phyloP scores from a whole-genome alignment of 2,797 vertebrate species.

The Propithecus deckenii region DNA sequence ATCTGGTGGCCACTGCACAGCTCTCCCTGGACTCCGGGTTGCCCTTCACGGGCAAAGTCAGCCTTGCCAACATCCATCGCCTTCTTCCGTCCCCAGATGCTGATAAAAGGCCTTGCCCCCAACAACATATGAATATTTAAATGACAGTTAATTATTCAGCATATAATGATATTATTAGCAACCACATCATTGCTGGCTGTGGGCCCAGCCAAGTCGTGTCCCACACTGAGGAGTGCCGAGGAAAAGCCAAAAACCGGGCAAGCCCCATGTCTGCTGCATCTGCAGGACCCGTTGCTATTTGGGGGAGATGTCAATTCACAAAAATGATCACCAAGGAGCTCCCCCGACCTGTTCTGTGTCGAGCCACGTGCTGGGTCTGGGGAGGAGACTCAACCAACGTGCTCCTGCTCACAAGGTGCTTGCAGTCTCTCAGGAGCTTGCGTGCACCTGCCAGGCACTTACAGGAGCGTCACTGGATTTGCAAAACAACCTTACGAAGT shows the following conservation, averaged over 20 bases:
- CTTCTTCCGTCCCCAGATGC: conserved; percentile 83
- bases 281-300: neutral
- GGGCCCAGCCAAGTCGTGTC: conserved; percentile 61
- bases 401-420: neutral
- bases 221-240: conserved; percentile 15
- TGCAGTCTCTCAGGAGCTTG: neutral
- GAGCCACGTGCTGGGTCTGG: neutral
- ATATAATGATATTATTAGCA: conserved; percentile 81
- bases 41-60: conserved; percentile 83
- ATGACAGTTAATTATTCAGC: conserved; percentile 92
- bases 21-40: conserved; percentile 78
- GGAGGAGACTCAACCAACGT: neutral
- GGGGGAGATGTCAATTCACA: neutral
- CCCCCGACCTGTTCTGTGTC: neutral
- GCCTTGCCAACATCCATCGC: conserved; percentile 79
- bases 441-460: neutral
- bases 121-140: conserved; percentile 94
- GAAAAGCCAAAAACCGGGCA: conserved; percentile 40
- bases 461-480: neutral
- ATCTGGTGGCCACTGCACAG: conserved; percentile 81
- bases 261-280: neutral
- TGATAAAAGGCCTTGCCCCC: conserved; percentile 89
- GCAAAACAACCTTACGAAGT: neutral
- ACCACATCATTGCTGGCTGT: conserved; percentile 62
- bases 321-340: neutral